phyloP scores from a whole-genome alignment of 2,888 invertebrate species.

The Anaspis maculata region DNA sequence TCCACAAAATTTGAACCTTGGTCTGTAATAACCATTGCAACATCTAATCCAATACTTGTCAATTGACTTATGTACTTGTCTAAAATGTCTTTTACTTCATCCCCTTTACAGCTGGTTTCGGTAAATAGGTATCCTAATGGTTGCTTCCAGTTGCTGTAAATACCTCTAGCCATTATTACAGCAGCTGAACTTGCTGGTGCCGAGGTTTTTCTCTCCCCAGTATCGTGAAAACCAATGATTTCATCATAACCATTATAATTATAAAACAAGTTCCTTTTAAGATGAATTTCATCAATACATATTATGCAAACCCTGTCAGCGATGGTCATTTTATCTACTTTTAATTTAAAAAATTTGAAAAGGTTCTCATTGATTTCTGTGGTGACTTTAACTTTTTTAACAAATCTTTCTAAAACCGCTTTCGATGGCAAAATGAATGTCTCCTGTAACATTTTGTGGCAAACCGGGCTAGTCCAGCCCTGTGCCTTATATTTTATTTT shows the following conservation, averaged over 20 bases:
- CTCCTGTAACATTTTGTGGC: slow-evolving; percentile 1
- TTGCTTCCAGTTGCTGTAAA: slow-evolving; percentile 15
- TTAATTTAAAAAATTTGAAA: slow-evolving; percentile 5
- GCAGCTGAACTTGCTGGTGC: slow-evolving; percentile 4
- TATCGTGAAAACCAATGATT: slow-evolving; percentile 12
- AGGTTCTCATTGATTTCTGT: too few species aligned
- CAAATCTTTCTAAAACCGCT: slow-evolving; percentile 6
- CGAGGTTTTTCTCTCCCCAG: slow-evolving; percentile 5
- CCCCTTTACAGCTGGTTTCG: slow-evolving; percentile 1
- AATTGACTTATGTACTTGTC: slow-evolving; percentile 6
- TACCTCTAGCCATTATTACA: too few species aligned
- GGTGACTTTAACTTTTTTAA: slow-evolving; percentile 1
- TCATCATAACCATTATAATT: slow-evolving; percentile 9
- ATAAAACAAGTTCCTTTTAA: slow-evolving; percentile 13
- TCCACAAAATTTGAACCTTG: slow-evolving; percentile 6
- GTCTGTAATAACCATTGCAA: slow-evolving; percentile 7
- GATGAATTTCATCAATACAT: slow-evolving; percentile 12
- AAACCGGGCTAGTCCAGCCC: too few species aligned
- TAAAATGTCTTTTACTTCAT: slow-evolving; percentile 5
- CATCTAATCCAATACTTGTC: slow-evolving; percentile 5
- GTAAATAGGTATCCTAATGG: slow-evolving; percentile 11
- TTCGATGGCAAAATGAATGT: too few species aligned
- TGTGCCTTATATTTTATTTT: too few species aligned
- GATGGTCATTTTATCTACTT: slow-evolving; percentile 4
- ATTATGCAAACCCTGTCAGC: slow-evolving; percentile 4